Percentiles rank a stretch among this genome's conserved stretches.
These are phyloP conservation scores for Graphium colonna DNA, from an alignment of 2,888 invertebrate species.

Conservation along the genomic window DNA sequence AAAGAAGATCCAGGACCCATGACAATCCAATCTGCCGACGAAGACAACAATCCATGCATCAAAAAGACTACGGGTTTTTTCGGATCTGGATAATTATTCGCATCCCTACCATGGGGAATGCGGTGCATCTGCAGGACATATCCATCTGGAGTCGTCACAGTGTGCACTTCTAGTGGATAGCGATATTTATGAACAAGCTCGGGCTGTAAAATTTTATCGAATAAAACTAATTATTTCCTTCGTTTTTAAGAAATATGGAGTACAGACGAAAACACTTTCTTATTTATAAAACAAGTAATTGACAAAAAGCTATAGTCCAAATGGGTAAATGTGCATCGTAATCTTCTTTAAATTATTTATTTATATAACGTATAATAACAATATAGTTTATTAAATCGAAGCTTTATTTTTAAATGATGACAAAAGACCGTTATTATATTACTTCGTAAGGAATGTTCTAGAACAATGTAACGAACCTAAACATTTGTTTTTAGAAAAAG, in stretches of 20 bases:
- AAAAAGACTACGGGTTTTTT: slow-evolving; percentile 81
- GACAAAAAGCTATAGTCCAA: no score
- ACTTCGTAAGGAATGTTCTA: no score
- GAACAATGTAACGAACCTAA: no score
- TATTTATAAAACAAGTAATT: no score
- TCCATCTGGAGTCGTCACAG: slow-evolving; percentile 85
- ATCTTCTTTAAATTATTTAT: no score
- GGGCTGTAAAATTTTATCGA: slow-evolving; percentile 52
- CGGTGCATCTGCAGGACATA: slow-evolving; percentile 89
- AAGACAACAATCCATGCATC: slow-evolving; percentile 86
- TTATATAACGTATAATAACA: background rate
- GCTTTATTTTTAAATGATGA: background rate
- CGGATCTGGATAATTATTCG: slow-evolving; percentile 53
- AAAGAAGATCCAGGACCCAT: no score
- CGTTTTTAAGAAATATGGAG: no score
- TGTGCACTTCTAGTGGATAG: slow-evolving; percentile 82
- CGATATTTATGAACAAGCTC: slow-evolving; percentile 80
- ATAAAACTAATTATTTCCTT: background rate
- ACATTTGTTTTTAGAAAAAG: no score
- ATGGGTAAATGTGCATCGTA: no score
- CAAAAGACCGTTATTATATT: no score
- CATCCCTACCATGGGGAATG: slow-evolving; percentile 80
- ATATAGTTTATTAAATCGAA: background rate
- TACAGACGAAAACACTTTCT: no score
- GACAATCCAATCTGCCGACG: slow-evolving; percentile 87